These are phyloP conservation scores for Drosophila mayaguana DNA, from an alignment of 2,888 invertebrate species.

Conservation along the genomic window DNA sequence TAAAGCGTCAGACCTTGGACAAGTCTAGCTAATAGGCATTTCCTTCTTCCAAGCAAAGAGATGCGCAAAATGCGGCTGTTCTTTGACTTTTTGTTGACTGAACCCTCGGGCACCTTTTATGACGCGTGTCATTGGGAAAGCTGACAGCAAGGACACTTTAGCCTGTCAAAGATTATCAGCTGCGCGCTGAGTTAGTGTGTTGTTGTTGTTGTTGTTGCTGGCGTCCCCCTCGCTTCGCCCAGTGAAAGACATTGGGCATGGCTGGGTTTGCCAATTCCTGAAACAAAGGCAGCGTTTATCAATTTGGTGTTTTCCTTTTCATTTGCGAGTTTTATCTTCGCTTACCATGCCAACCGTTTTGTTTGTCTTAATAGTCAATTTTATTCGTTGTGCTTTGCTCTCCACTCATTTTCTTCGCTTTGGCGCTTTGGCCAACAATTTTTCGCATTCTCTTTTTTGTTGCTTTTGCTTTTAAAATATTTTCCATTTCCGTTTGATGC, in stretches of 20 bases:
- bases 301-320: slow-evolving; percentile 66
- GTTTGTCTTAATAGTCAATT: slow-evolving; percentile 68
- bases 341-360: slow-evolving; percentile 36
- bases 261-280: slow-evolving; percentile 15
- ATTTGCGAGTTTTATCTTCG: slow-evolving; percentile 42
- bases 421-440: not conserved
- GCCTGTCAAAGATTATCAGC: slow-evolving; percentile 63
- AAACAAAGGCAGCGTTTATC: slow-evolving; percentile 58
- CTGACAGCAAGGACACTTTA: slow-evolving; percentile 51
- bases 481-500: slow-evolving; percentile 54
- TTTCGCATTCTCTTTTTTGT: not conserved
- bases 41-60: not conserved
- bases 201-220: slow-evolving; percentile 10
- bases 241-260: not conserved
- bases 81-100: slow-evolving; percentile 1
- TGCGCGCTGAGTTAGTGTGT: slow-evolving; percentile 51
- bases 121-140: slow-evolving; percentile 23
- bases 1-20: not conserved
- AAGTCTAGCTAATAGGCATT: not conserved
- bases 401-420: slow-evolving; percentile 6
- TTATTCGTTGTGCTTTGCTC: slow-evolving; percentile 31
- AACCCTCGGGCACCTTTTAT: slow-evolving; percentile 38
- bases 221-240: slow-evolving; percentile 21
- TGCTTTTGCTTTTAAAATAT: not conserved
- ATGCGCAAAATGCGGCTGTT: not conserved